phyloP scores from a whole-genome alignment of 2,888 invertebrate species.

The Homarus gammarus region DNA sequence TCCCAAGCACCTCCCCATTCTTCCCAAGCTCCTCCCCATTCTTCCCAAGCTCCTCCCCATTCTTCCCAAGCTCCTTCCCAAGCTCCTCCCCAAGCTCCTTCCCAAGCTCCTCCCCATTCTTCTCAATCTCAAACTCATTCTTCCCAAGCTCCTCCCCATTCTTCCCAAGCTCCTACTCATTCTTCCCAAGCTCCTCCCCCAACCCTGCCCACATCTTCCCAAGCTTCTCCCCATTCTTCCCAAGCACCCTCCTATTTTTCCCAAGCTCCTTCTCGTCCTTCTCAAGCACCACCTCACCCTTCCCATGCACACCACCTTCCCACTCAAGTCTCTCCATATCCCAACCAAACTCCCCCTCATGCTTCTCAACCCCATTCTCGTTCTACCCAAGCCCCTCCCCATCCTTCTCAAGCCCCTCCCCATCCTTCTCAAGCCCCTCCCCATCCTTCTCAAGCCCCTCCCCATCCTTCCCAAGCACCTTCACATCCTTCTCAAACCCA shows the following conservation, averaged over 20 bases:
- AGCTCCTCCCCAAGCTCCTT: not conserved
- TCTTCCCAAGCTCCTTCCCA: constrained; percentile 12
- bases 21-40: not conserved
- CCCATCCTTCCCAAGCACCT: constrained; percentile 18
- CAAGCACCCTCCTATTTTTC: no score
- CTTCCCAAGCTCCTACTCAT: not conserved
- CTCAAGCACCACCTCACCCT: constrained; percentile 5
- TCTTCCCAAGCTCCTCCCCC: not conserved
- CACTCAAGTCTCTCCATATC: not conserved
- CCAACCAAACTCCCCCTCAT: not conserved
- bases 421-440: no score
- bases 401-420: no score
- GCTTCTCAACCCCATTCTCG: not conserved
- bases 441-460: no score
- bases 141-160: not conserved
- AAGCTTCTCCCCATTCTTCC: no score
- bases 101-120: not conserved
- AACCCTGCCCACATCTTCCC: no score
- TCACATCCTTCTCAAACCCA: not conserved
- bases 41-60: not conserved
- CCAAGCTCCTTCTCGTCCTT: constrained; percentile 26
- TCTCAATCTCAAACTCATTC: not conserved
- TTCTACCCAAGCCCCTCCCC: no score
- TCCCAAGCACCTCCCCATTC: not conserved
- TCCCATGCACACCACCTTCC: not conserved